phyloP scores from a whole-genome alignment of 2,113 vertebrate genomes.

The Oncorhynchus kisutch region DNA sequence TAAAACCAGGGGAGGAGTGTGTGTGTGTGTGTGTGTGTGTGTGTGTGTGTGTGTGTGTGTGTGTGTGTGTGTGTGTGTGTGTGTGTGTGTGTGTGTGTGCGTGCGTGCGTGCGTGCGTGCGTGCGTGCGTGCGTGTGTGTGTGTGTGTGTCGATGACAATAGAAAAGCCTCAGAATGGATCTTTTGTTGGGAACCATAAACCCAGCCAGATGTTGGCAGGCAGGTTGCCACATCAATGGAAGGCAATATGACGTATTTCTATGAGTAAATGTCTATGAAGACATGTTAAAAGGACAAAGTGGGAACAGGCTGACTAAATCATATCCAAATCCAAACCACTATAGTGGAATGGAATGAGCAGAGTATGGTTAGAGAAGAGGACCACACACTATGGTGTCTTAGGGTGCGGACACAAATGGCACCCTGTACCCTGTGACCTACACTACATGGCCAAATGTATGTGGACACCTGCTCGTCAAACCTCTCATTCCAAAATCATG shows the following conservation, averaged over 20 bases:
- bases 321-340: too few relatives aligned
- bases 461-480: too few relatives aligned
- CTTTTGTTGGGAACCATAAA: conserved; percentile 47
- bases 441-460: too few relatives aligned
- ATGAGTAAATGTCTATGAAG: conserved; percentile 13
- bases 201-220: conserved; percentile 63
- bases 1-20: too few relatives aligned
- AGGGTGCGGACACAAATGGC: too few relatives aligned
- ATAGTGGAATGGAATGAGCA: conserved; percentile 9
- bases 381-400: conserved; percentile 11
- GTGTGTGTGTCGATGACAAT: neutral
- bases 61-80: too few relatives aligned
- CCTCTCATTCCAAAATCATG: too few relatives aligned
- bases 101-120: too few relatives aligned
- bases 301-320: neutral
- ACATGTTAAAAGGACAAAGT: conserved; percentile 12
- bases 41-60: too few relatives aligned
- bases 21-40: too few relatives aligned
- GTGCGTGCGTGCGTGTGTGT: neutral
- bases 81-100: too few relatives aligned
- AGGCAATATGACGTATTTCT: neutral
- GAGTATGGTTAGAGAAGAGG: conserved; percentile 2
- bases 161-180: neutral
- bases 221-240: conserved; percentile 11
- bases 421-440: too few relatives aligned